phyloP scores from a whole-genome alignment of 2,113 vertebrate genomes.

The Leucopsar rothschildi region DNA sequence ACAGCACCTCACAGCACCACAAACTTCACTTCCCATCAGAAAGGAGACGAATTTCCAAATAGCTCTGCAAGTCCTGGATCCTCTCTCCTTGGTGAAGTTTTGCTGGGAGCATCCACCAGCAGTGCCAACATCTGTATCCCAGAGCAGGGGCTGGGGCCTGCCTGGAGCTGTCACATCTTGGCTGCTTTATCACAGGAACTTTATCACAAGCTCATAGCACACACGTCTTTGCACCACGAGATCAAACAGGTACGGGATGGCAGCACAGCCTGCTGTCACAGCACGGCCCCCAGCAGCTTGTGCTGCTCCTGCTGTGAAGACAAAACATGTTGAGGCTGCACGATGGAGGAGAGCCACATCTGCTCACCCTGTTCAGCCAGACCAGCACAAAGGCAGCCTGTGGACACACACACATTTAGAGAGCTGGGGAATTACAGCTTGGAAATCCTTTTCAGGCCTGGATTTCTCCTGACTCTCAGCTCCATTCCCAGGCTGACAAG shows the following conservation, averaged over 20 bases:
- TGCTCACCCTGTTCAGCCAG: neutral
- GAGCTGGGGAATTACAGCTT: no score
- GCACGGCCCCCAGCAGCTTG: neutral
- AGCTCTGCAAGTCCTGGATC: neutral
- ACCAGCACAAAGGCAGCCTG: neutral
- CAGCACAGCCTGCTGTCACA: constrained; percentile 1
- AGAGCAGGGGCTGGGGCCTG: neutral
- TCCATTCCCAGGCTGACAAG: no score
- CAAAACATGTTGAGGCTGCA: neutral
- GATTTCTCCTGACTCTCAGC: no score
- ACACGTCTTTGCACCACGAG: constrained; percentile 17
- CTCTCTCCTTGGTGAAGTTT: neutral
- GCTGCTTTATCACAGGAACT: constrained; percentile 48
- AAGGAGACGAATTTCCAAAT: neutral
- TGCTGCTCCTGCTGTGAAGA: neutral
- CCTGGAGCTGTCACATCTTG: constrained; percentile 28
- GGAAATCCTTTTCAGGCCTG: no score
- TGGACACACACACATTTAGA: no score
- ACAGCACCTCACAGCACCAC: neutral
- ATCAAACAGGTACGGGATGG: constrained; percentile 28
- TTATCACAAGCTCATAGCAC: constrained; percentile 28
- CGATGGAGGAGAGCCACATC: neutral
- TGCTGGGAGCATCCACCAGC: neutral
- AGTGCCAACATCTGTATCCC: constrained; percentile 30
- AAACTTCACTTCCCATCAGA: neutral